A percentile compares a stretch with the other conserved stretches of the same genome.
Conservation (phyloP, 2,888 invertebrate genomes). For the Cepaea hortensis region DNA sequence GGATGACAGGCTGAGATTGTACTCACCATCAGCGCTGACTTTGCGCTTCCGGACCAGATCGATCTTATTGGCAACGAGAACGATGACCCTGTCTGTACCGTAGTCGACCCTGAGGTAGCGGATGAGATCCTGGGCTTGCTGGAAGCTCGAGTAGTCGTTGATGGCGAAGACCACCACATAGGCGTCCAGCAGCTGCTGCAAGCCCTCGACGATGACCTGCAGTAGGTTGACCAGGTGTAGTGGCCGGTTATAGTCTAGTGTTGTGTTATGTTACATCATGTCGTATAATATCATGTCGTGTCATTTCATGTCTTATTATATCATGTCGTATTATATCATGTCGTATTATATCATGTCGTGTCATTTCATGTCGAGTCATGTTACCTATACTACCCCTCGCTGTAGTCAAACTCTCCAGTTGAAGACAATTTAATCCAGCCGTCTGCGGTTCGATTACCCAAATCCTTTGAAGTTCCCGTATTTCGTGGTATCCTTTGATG, state of each 20-base stretch:
- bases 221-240: too few relatives aligned
- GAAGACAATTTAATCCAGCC: too few relatives aligned
- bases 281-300: not conserved
- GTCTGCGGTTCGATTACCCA: too few relatives aligned
- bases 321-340: not conserved
- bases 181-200: slow-evolving; percentile 85
- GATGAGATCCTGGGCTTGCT: slow-evolving; percentile 88
- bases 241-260: not conserved
- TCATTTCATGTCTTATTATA: too few relatives aligned
- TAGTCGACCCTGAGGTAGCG: slow-evolving; percentile 89
- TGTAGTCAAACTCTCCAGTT: too few relatives aligned
- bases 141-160: slow-evolving; percentile 88
- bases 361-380: not conserved
- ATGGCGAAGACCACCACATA: slow-evolving; percentile 94
- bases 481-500: too few relatives aligned
- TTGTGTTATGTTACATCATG: not conserved
- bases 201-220: slow-evolving; percentile 68
- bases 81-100: slow-evolving; percentile 90
- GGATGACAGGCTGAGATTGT: not conserved
- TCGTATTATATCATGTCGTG: not conserved
- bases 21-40: slow-evolving; percentile 88
- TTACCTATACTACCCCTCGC: not conserved
- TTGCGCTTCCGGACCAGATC: slow-evolving; percentile 91
- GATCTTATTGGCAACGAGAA: slow-evolving; percentile 94
- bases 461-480: too few relatives aligned